Evolutionary conservation across 1,140 invertebrate species (phyloP), one percentile per base, ranked within the genome.

Genomic region (Drosophila novamexicana): DNA sequence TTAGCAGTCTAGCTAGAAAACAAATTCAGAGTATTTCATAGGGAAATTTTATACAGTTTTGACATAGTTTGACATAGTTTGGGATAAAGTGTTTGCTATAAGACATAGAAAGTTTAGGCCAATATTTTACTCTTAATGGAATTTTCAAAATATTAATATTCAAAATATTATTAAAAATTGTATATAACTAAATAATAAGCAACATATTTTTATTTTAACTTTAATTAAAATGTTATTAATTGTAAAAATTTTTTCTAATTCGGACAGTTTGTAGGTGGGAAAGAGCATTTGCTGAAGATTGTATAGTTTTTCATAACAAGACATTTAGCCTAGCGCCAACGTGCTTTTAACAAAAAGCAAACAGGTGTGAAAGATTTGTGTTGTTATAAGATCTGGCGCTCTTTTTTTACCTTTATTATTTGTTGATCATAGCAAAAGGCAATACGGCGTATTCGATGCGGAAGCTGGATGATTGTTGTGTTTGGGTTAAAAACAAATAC

Each of bases 381-480:
- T 34, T 59, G 32, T 62, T 54, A 32, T 47, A 53, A 36, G 42
- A 4, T 52, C 7, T 42, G 2, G 22, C 9, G 8, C 16, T 50
- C 14, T 10, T 62, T 29, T 29, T 5, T 29, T 29, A 29, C 22
- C 3, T 4, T 29, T 47, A 18, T 44, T 29, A 32, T 29, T 32
- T 18, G n/a, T 37, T 54, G 39, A 3, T 4, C 45, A 9, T 0
- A 14, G 12, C n/a, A 53, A 22, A 42, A 40, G 7, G 1, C 40
- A 52, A 57, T 36, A 39, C 12, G 16, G n/a, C 10, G 2, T 34
- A 47, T 40, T 49, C 8, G 7, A 59, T 37, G 52, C 71, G 52
- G 66, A 62, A 74, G 66, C 66, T 69, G 56, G n/a, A 66, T 50
- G 50, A 45, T 40, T 62, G 45, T 54, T 36, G 32, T 32, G 16